These are phyloP conservation scores for Heliconius sara DNA, from an alignment of 2,888 invertebrate genomes.

Conservation along the genomic window DNA sequence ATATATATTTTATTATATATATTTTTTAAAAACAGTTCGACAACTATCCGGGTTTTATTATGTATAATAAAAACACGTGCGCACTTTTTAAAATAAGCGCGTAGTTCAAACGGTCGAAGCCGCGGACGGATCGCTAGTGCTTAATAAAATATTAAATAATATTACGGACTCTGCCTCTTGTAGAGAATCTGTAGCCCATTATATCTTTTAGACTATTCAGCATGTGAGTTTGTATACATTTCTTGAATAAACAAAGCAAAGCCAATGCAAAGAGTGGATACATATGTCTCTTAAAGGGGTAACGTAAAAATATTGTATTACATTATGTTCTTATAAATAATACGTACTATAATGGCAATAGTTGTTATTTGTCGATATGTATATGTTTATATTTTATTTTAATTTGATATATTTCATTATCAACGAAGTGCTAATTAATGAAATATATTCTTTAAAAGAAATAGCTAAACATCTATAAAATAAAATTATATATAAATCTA, in stretches of 20 bases:
- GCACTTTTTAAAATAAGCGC: too few species aligned
- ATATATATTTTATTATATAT: too few species aligned
- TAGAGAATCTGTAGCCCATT: slow-evolving; percentile 25
- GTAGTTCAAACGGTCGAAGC: not conserved
- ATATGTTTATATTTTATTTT: not conserved
- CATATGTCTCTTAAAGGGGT: slow-evolving; percentile 23
- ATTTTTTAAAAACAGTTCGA: too few species aligned
- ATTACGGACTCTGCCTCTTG: slow-evolving; percentile 40
- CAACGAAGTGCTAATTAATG: not conserved
- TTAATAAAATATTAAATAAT: not conserved
- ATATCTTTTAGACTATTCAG: slow-evolving; percentile 34
- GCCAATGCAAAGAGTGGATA: slow-evolving; percentile 26
- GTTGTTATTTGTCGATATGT: slow-evolving; percentile 1
- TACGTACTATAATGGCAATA: slow-evolving; percentile 9
- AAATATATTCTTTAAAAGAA: not conserved
- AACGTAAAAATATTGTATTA: slow-evolving; percentile 34
- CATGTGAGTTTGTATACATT: slow-evolving; percentile 34
- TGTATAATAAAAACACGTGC: too few species aligned
- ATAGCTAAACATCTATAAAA: not conserved
- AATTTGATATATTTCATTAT: not conserved
- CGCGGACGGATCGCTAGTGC: not conserved
- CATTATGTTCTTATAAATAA: slow-evolving; percentile 24
- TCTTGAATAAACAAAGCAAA: slow-evolving; percentile 37
- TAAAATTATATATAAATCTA: too few species aligned
- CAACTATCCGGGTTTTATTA: too few species aligned